Conservation (phyloP, 2,797 vertebrate genomes). For the Arremon aurantiirostris region DNA sequence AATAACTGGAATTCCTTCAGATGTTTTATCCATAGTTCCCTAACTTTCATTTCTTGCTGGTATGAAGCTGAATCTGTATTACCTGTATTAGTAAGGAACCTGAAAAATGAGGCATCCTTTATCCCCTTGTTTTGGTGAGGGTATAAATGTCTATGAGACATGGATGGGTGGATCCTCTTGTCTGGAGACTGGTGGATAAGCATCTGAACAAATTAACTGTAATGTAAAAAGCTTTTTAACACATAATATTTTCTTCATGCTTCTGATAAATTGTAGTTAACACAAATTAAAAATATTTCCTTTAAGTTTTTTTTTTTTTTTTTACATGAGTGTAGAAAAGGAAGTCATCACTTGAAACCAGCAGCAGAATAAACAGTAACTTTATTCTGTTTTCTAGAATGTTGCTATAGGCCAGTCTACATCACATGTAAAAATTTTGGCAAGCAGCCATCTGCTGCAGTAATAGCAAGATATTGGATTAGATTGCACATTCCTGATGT, state of each 20-base stretch:
- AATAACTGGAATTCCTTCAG: background rate
- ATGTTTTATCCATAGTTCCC: background rate
- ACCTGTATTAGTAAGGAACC: background rate
- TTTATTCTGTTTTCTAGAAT: background rate
- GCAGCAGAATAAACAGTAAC: background rate
- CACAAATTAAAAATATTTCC: background rate
- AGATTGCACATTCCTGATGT: constrained; percentile 21
- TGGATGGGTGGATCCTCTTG: background rate
- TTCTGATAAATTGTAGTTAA: background rate
- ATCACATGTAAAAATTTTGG: constrained; percentile 12
- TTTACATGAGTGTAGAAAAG: background rate
- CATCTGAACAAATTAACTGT: background rate
- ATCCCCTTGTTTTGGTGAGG: background rate
- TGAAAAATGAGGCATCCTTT: background rate
- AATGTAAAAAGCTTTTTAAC: background rate
- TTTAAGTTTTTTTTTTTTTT: background rate
- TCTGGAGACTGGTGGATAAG: background rate
- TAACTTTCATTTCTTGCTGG: background rate
- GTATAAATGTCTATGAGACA: background rate
- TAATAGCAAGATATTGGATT: constrained; percentile 48
- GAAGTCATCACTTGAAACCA: background rate
- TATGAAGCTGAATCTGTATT: background rate
- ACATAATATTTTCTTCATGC: background rate
- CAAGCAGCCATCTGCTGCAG: constrained; percentile 25
- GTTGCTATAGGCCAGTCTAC: background rate